These are phyloP conservation scores for Drosophila setosimentum DNA, from an alignment of 2,888 invertebrate species.

Conservation along the genomic window DNA sequence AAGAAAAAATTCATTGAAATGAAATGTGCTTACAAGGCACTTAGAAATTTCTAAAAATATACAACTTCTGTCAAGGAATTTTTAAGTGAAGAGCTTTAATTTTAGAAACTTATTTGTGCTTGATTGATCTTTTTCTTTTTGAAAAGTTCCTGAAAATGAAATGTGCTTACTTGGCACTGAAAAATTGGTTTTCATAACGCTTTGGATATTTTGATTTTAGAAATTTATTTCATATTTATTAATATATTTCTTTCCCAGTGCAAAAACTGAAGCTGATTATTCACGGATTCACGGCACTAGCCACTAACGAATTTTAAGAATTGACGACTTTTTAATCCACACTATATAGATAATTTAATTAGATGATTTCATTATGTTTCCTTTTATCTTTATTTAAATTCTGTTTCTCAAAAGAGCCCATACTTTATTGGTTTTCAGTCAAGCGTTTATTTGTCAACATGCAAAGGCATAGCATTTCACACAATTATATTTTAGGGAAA, in stretches of 20 bases:
- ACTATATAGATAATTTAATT: not conserved
- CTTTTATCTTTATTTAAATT: not conserved
- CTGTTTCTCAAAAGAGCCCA: too few relatives aligned
- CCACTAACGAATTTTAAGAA: too few relatives aligned
- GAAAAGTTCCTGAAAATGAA: not conserved
- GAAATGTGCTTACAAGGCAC: not conserved
- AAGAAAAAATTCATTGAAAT: not conserved
- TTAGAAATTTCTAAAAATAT: not conserved
- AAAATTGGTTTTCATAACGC: too few relatives aligned
- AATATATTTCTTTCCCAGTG: not conserved
- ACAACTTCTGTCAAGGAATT: not conserved
- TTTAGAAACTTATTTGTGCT: not conserved
- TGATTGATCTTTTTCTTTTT: not conserved
- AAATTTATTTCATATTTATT: not conserved
- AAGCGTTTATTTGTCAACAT: too few relatives aligned
- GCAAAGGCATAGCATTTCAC: not conserved
- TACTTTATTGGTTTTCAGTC: not conserved
- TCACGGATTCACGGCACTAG: too few relatives aligned
- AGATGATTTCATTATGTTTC: not conserved
- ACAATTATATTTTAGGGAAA: not conserved
- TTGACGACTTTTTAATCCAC: constrained; percentile 1
- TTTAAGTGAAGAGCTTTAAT: not conserved
- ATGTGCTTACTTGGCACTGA: not conserved
- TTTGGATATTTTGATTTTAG: too few relatives aligned
- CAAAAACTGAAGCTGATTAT: not conserved